Evolutionary conservation across 2,888 invertebrate genomes (phyloP).

Genomic region (Agrochola macilenta): DNA sequence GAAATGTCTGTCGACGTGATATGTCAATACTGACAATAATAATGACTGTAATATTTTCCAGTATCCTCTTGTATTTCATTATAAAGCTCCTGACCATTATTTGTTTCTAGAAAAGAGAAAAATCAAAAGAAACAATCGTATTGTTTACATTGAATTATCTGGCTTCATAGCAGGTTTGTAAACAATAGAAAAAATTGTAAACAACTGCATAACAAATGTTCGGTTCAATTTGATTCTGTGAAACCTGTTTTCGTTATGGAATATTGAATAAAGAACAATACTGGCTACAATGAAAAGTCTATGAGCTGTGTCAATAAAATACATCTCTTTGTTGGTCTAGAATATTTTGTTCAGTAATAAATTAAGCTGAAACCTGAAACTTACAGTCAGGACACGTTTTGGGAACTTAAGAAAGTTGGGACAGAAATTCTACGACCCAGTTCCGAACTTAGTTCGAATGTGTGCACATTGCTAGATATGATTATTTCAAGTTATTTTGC

Average conservation of each 20-base stretch:
- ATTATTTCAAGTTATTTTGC: neutral
- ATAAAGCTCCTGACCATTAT: neutral
- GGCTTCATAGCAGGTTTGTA: neutral
- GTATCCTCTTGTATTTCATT: neutral
- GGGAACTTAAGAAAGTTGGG: neutral
- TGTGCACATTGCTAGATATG: neutral
- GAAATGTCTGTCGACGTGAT: neutral
- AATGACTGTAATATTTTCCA: neutral
- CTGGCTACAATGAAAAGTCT: neutral
- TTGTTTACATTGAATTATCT: neutral
- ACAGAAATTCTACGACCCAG: conserved; percentile 13
- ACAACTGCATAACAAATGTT: neutral
- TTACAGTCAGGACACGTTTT: conserved; percentile 12
- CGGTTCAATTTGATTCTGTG: neutral
- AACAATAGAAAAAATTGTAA: conserved; percentile 7
- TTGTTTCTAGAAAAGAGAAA: neutral
- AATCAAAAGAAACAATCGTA: neutral
- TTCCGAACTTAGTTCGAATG: conserved; percentile 17
- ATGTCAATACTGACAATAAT: no score
- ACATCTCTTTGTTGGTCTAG: neutral
- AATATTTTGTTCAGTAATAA: conserved; percentile 21
- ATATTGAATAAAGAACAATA: neutral
- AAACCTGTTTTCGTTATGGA: neutral
- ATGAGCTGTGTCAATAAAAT: neutral
- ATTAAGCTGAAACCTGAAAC: conserved; percentile 14